phyloP scores from a whole-genome alignment of 2,797 vertebrate species.

The Perodicticus potto region DNA sequence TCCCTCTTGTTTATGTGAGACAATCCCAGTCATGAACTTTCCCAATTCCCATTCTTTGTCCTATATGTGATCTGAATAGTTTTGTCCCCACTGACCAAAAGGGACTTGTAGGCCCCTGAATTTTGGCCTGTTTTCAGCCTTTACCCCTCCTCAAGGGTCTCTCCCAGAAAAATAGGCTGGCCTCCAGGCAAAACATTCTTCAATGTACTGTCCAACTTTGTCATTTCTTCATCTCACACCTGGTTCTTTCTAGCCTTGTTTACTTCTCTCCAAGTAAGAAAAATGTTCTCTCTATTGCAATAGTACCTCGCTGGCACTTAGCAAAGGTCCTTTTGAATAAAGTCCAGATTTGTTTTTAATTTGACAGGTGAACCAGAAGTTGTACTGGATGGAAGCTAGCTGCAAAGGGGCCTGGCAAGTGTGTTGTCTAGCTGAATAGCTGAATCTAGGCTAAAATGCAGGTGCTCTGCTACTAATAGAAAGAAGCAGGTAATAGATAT shows the following conservation, averaged over 20 bases:
- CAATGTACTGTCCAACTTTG: neutral
- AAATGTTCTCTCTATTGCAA: neutral
- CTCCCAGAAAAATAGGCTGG: neutral
- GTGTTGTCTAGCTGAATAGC: neutral
- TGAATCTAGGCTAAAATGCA: neutral
- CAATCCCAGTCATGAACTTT: neutral
- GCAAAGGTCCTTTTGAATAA: neutral
- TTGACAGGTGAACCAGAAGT: neutral
- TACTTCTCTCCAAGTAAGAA: neutral
- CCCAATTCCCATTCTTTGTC: neutral
- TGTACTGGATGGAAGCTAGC: neutral
- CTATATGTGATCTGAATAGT: neutral
- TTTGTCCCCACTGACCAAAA: neutral
- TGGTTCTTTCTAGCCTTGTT: neutral
- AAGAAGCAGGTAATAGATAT: neutral
- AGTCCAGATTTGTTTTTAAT: conserved; percentile 40
- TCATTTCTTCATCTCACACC: neutral
- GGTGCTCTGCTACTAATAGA: neutral
- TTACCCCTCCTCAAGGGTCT: neutral
- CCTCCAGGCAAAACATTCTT: neutral
- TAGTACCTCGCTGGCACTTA: neutral
- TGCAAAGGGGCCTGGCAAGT: neutral
- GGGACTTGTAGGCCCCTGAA: neutral
- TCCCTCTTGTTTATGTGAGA: neutral
- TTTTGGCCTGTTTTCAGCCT: neutral